These are phyloP conservation scores for Phylloscopus collybita DNA, from an alignment of 2,797 vertebrate species.

Conservation along the genomic window DNA sequence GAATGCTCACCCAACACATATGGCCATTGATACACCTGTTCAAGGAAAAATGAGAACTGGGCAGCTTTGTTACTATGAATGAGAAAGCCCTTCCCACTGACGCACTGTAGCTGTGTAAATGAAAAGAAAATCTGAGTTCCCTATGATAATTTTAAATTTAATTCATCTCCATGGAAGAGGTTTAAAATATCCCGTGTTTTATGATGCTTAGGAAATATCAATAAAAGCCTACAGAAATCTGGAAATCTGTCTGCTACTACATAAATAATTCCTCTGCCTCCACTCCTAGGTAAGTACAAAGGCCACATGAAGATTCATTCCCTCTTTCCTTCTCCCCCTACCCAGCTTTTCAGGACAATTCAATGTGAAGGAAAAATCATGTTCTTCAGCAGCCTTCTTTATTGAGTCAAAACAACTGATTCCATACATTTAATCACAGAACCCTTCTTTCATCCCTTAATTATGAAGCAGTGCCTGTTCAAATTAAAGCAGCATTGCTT, in stretches of 20 bases:
- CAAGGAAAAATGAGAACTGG: background rate
- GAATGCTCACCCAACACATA: background rate
- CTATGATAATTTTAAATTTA: background rate
- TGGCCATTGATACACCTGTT: background rate
- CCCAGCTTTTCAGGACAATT: background rate
- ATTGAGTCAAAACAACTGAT: conserved; percentile 34
- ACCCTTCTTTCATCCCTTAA: conserved; percentile 54
- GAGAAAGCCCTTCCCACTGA: background rate
- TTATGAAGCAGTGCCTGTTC: conserved; percentile 18
- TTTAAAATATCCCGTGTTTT: background rate
- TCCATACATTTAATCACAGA: background rate
- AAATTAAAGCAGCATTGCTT: conserved; percentile 3
- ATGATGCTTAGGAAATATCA: conserved; percentile 7
- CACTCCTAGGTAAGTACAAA: background rate
- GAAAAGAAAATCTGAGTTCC: background rate
- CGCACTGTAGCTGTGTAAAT: background rate
- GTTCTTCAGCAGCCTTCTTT: conserved; percentile 22
- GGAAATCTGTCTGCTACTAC: background rate
- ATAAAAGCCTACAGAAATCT: conserved; percentile 28
- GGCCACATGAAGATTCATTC: background rate
- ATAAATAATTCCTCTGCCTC: background rate
- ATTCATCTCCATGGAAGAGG: background rate
- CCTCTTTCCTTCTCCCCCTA: background rate
- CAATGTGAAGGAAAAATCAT: background rate
- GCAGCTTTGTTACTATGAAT: background rate